Evolutionary conservation across 1,140 invertebrate genomes (phyloP).

Genomic region (Dendroctonus ponderosae): DNA sequence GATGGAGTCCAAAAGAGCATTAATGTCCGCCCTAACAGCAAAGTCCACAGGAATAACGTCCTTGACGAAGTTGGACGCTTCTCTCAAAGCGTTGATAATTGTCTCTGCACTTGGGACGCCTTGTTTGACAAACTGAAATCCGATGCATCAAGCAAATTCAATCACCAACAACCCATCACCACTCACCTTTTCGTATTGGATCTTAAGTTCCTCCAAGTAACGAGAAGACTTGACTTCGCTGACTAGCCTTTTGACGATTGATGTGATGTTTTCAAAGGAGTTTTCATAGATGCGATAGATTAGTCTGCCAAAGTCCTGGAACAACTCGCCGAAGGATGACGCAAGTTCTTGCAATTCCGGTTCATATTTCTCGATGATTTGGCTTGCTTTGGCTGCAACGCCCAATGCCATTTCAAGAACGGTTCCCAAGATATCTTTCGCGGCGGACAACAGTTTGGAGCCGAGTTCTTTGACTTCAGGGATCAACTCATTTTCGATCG

Average conservation of each 20-base stretch:
- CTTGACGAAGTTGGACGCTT: conserved; percentile 54
- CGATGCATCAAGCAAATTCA: not conserved
- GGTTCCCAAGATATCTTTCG: conserved; percentile 53
- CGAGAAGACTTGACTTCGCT: conserved; percentile 59
- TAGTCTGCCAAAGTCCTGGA: conserved; percentile 56
- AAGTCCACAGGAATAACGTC: conserved; percentile 59
- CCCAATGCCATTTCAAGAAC: conserved; percentile 53
- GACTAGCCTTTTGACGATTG: conserved; percentile 51
- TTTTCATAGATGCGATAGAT: conserved; percentile 52
- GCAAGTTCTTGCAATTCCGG: conserved; percentile 65
- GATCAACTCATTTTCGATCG: conserved; percentile 55
- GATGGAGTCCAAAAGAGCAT: conserved; percentile 56
- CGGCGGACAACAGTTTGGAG: conserved; percentile 51
- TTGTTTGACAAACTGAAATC: conserved; percentile 40
- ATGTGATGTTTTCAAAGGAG: conserved; percentile 53
- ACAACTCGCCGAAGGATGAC: conserved; percentile 48
- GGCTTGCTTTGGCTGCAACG: conserved; percentile 54
- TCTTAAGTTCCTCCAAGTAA: conserved; percentile 55
- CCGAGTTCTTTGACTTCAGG: conserved; percentile 60
- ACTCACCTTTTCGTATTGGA: conserved; percentile 40
- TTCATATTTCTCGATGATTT: conserved; percentile 61
- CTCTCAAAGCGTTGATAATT: conserved; percentile 52
- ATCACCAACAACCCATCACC: too few species aligned
- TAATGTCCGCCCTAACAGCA: conserved; percentile 43
- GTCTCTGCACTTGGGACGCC: conserved; percentile 55